phyloP scores from a whole-genome alignment of 1,140 invertebrate genomes.

The Drosophila sp. region DNA sequence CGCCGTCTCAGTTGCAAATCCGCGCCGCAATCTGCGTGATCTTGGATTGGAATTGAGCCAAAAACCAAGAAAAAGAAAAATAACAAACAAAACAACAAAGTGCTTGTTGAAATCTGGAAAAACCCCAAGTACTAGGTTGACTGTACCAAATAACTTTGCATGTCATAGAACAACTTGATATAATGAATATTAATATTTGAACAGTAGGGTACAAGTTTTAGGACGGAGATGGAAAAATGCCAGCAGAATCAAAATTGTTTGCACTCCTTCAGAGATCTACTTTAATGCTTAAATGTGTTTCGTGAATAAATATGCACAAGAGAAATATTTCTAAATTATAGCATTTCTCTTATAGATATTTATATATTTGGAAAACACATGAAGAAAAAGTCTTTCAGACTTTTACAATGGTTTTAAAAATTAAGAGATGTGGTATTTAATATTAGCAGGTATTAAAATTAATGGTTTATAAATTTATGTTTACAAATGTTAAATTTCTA shows the following conservation, averaged over 20 bases:
- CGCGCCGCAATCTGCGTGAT: constrained; percentile 65
- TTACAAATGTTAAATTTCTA: too few relatives aligned
- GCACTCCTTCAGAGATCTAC: background rate
- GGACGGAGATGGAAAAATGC: background rate
- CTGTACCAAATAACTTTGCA: constrained; percentile 60
- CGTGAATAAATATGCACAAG: background rate
- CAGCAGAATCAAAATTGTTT: constrained; percentile 5
- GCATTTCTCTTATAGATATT: too few relatives aligned
- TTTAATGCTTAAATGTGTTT: background rate
- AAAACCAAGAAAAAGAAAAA: constrained; percentile 3
- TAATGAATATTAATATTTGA: constrained; percentile 66
- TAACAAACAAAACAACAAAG: constrained; percentile 26
- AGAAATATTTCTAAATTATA: background rate
- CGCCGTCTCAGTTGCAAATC: constrained; percentile 60
- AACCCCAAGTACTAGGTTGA: constrained; percentile 55
- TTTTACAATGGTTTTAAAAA: too few relatives aligned
- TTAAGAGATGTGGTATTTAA: too few relatives aligned
- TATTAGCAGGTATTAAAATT: too few relatives aligned
- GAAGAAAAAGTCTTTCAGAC: too few relatives aligned
- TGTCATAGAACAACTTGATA: constrained; percentile 63
- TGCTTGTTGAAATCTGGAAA: constrained; percentile 53
- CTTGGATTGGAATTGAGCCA: constrained; percentile 62
- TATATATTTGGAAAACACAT: too few relatives aligned
- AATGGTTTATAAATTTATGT: too few relatives aligned
- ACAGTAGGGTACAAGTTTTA: constrained; percentile 14